Conservation (phyloP, 2,888 invertebrate genomes). For the Drosophila robusta region DNA sequence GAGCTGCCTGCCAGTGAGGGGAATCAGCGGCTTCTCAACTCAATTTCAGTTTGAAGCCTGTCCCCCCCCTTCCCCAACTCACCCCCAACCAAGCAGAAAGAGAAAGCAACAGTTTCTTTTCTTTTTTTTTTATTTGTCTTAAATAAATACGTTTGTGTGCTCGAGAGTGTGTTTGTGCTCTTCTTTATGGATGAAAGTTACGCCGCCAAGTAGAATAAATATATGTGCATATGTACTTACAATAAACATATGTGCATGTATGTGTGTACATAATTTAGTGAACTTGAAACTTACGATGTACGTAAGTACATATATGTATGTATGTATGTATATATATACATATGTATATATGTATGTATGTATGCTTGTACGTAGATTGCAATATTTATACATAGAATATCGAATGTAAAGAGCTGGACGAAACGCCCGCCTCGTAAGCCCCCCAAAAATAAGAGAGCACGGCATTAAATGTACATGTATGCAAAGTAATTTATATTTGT, state of each 20-base stretch:
- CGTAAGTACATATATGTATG: constrained; percentile 16
- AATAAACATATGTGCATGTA: constrained; percentile 17
- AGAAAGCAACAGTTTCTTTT: constrained; percentile 72
- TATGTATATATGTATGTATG: constrained; percentile 15
- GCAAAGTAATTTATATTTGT: constrained; percentile 69
- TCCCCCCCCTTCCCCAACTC: neutral
- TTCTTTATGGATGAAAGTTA: constrained; percentile 76
- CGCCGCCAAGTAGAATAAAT: constrained; percentile 65
- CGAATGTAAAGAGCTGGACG: constrained; percentile 63
- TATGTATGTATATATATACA: neutral
- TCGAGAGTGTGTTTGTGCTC: constrained; percentile 24
- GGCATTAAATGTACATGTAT: constrained; percentile 47
- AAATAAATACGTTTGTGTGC: constrained; percentile 72
- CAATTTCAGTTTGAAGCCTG: constrained; percentile 59
- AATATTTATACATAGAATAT: constrained; percentile 49
- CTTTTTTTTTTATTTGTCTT: constrained; percentile 69
- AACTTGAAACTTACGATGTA: constrained; percentile 71
- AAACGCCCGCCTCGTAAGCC: constrained; percentile 13
- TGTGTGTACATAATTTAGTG: constrained; percentile 75
- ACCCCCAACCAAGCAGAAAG: constrained; percentile 21
- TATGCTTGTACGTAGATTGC: constrained; percentile 12
- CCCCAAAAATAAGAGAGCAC: constrained; percentile 21
- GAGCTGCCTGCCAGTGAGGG: constrained; percentile 18
- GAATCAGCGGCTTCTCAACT: constrained; percentile 60
- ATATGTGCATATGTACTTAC: constrained; percentile 53